Base-by-base conservation (phyloP, 2,888 invertebrate genomes). In the Mythimna pallens region DNA sequence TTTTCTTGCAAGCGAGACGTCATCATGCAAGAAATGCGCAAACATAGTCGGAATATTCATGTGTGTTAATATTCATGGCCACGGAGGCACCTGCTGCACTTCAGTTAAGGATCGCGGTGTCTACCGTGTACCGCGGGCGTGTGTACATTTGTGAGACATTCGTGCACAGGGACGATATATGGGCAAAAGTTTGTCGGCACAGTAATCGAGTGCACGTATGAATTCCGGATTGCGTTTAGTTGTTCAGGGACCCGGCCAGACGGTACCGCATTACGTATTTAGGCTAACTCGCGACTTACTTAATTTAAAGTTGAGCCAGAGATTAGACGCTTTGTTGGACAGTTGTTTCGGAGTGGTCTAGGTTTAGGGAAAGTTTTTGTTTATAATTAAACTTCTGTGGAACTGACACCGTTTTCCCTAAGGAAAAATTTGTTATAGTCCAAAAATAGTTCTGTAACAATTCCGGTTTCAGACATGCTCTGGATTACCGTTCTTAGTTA, bases 41-140 rank as follows among this genome's bases (percentile, higher is more conserved):
- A 93, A 93, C 93, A 91, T 88, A 90, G 89, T 90, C 75, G 87
- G 94, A 94, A 94, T 94, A 95, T 95, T 94, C 94, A 94, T 94
- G 92, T 88, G 90, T 89, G 91, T 95, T 95, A 94, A 95, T 94
- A 95, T 95, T 94, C 94, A 95, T 94, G 90, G 91, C 90, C 88
- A 87, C 89, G 89, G 73, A 82, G 86, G 86, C 91, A 93, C 92
- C 92, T 92, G 92, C 88, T 90, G 90, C 91, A 89, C 92, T 92
- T 77, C 84, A 87, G 89, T 79, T 86, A 86, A 87, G 89, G 89
- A 87, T 89, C 88, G 80, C 73, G 82, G 81, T 76, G 82, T 79
- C 83, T 85, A 78, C 73, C 74, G 76, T 58, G 70, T 34, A 62
- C 43, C 50, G 47, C 64, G 54, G 47, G 75, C 55, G 61, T 82